Evolutionary conservation across 2,888 invertebrate species (phyloP), one percentile per base, ranked within the genome.

Genomic region (Parnassius smintheus): DNA sequence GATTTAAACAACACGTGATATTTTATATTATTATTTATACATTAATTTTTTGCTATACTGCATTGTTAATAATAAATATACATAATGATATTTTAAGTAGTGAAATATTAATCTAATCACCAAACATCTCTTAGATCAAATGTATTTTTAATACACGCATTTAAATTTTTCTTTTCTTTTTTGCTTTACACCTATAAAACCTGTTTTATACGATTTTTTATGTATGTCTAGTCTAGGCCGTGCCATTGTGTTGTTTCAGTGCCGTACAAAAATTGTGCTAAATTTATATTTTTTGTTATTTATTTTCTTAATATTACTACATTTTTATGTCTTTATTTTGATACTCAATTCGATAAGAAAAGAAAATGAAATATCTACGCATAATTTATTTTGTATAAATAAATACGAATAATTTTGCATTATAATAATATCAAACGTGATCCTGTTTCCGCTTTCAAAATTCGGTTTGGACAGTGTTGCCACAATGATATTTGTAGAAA

Each of bases 141-240:
- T 7, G 0, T 46, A 12, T 12, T 18, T 44, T 22, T 46, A 4
- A 12, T 11, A 18, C 7, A 9, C 4, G 55, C 55, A 55, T 55
- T 55, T 55, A 54, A 45, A 45, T 11, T 1, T 10, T 46, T n/a
- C 0, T n/a, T 4, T n/a, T 12, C 2, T 12, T n/a, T 46, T 46
- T n/a, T 45, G 10, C 25, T 12, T 22, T 55, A 9, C 11, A 18
- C 13, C 45, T 55, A 10, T 2, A 41, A 41, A 22, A 55, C 4
- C 9, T 22, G 12, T 55, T 45, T n/a, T 9, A 44, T 42, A 45
- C 13, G 2, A 35, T 56, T 35, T 2, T 18, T 12, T 9, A 13
- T 46, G 50, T 45, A 12, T 48, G 56, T 56, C 56, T 56, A 56
- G 56, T 56, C 56, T 18, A 46, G 53, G 53, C 53, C 12, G 56